Conservation (phyloP, 2,888 invertebrate species). For the Neelides folsomi region DNA sequence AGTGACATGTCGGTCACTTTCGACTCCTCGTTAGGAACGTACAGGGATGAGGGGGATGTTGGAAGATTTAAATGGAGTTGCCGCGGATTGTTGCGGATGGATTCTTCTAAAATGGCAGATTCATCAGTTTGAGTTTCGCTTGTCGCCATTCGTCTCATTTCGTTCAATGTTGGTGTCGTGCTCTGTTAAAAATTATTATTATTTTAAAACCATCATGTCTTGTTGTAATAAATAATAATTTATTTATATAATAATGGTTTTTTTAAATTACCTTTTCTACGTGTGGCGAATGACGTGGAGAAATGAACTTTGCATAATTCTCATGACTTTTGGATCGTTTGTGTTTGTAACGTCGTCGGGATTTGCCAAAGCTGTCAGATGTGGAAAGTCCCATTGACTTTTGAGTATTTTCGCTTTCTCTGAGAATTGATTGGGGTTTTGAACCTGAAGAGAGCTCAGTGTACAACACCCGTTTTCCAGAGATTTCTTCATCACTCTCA, state of each 20-base stretch:
- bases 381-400: constrained; percentile 4
- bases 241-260: too few relatives aligned
- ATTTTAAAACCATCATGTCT: too few relatives aligned
- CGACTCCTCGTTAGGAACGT: constrained; percentile 14
- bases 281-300: constrained; percentile 27
- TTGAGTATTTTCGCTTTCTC: constrained; percentile 4
- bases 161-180: too few relatives aligned
- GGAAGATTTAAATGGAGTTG: constrained; percentile 26
- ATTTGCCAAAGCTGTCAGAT: constrained; percentile 10
- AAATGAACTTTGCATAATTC: constrained; percentile 27
- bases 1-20: constrained; percentile 32
- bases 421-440: constrained; percentile 20
- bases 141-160: constrained; percentile 5
- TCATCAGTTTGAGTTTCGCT: constrained; percentile 31
- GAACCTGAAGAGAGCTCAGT: constrained; percentile 27
- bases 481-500: constrained; percentile 1
- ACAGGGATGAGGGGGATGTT: constrained; percentile 14
- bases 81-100: constrained; percentile 8
- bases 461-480: constrained; percentile 16
- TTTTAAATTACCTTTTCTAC: constrained; percentile 26
- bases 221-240: too few relatives aligned
- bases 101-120: constrained; percentile 15
- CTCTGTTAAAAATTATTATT: too few relatives aligned
- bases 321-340: constrained; percentile 30
- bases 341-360: constrained; percentile 20